Percentiles rank a stretch among this genome's conserved stretches.
These are phyloP conservation scores for Hipparchia semele DNA, from an alignment of 2,888 invertebrate species.

Conservation along the genomic window DNA sequence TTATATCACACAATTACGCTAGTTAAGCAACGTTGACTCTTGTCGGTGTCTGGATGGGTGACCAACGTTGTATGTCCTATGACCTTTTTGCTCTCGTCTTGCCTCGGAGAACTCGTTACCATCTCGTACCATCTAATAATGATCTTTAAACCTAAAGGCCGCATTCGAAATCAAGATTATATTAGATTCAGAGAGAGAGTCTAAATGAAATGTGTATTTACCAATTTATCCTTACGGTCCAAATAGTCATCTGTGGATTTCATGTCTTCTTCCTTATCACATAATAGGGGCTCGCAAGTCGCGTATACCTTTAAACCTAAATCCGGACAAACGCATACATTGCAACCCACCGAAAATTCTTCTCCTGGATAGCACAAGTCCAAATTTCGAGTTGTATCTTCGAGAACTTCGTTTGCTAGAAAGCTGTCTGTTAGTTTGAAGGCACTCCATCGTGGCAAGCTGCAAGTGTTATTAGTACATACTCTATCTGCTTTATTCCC, in stretches of 20 bases:
- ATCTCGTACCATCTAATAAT: too few species aligned
- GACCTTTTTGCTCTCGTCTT: too few species aligned
- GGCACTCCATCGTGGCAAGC: conserved; percentile 60
- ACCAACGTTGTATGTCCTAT: too few species aligned
- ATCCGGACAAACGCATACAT: conserved; percentile 71
- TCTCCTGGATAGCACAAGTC: conserved; percentile 73
- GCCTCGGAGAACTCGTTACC: too few species aligned
- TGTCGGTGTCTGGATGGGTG: too few species aligned
- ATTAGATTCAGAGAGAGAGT: too few species aligned
- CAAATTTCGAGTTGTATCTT: conserved; percentile 52
- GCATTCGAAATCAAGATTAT: too few species aligned
- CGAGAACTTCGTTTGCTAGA: conserved; percentile 47
- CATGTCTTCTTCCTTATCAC: conserved; percentile 46
- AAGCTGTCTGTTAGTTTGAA: conserved; percentile 59
- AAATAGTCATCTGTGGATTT: neutral
- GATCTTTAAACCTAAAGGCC: too few species aligned
- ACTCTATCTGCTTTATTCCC: conserved; percentile 62
- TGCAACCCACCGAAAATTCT: conserved; percentile 67
- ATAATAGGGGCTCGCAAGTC: conserved; percentile 56
- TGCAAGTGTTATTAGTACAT: conserved; percentile 65
- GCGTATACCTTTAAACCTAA: conserved; percentile 68
- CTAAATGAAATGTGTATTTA: neutral
- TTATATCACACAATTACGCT: too few species aligned
- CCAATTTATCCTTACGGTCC: conserved; percentile 1
- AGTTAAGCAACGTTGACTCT: too few species aligned